Base-by-base conservation (phyloP, 2,113 vertebrate species). In the Egretta garzetta region DNA sequence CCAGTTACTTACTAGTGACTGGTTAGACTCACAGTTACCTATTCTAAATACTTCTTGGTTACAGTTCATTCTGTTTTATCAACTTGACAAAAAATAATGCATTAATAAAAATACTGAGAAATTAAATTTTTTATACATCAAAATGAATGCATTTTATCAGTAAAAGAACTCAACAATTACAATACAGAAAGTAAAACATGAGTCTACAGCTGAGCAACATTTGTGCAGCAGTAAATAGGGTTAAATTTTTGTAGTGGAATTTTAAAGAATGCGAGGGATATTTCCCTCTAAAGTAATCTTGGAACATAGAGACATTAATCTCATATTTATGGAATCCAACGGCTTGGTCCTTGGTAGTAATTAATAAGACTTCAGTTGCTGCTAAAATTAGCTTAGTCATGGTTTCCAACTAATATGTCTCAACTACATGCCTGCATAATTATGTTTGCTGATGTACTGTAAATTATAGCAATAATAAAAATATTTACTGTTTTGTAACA, bases 371-470 rank as follows among this genome's bases (percentile, higher is more conserved):
- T 71, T 80, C 35, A 75, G 80, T 66, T 85, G 27, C 58, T 88
- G 74, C 47, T 93, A 91, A 95, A 95, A 93, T 81, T 73, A 88
- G 20, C 66, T 93, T 68, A 85, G 43, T 56, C 79, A 86, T 81
- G 37, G 13, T 80, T 84, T 90, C 33, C 53, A 89, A 10, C 10
- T 60, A 67, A 60, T 83, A 49, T 0, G 7, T n/a, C 20, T 91
- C 66, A 88, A 30, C 7, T 56, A 59, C 56, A 70, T 39, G 33
- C 12, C 63, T 73, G 22, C 45, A 75, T 58, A 83, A 88, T n/a
- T 68, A 43, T 17, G 17, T 71, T 76, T 50, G 11, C 35, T 70
- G 60, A 64, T 68, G 24, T 23, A 81, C 64, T 3, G 2, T 47
- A 37, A 90, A 80, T 49, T 27, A 73, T 6, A 96, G 27, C 14